Evolutionary conservation across 2,113 vertebrate species (phyloP).

Genomic region (Calypte anna): DNA sequence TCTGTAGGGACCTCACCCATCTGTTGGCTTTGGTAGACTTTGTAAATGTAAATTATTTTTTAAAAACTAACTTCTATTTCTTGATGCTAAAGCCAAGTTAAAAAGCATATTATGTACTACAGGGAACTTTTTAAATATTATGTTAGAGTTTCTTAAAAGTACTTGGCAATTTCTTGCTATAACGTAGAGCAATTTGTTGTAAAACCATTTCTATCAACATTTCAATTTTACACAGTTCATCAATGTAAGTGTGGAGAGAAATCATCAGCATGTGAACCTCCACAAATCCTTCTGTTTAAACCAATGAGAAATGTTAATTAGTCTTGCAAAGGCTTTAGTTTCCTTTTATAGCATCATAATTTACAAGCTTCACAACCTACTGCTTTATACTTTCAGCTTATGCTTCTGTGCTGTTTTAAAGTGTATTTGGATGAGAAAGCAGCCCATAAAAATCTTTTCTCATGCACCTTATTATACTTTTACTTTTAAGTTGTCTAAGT

Average conservation of each 20-base stretch:
- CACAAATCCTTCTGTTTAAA: neutral
- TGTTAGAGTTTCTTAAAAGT: neutral
- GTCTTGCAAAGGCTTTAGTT: neutral
- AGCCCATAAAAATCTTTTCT: neutral
- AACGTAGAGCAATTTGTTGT: neutral
- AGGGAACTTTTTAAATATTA: neutral
- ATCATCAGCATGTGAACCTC: neutral
- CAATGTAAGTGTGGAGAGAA: neutral
- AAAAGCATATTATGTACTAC: neutral
- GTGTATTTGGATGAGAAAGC: neutral
- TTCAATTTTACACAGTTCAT: neutral
- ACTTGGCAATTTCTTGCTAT: neutral
- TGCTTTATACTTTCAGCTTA: neutral
- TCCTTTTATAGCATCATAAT: neutral
- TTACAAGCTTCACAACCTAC: neutral
- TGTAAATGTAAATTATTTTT: neutral
- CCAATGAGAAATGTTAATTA: slow-evolving; percentile 28
- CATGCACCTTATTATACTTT: neutral
- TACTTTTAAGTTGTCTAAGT: neutral
- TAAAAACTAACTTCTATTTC: neutral
- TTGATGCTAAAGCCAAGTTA: neutral
- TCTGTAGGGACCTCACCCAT: neutral
- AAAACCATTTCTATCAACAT: neutral
- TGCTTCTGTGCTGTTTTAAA: neutral
- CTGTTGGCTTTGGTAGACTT: neutral